phyloP scores from a whole-genome alignment of 2,797 vertebrate genomes.

The Lophius americanus region DNA sequence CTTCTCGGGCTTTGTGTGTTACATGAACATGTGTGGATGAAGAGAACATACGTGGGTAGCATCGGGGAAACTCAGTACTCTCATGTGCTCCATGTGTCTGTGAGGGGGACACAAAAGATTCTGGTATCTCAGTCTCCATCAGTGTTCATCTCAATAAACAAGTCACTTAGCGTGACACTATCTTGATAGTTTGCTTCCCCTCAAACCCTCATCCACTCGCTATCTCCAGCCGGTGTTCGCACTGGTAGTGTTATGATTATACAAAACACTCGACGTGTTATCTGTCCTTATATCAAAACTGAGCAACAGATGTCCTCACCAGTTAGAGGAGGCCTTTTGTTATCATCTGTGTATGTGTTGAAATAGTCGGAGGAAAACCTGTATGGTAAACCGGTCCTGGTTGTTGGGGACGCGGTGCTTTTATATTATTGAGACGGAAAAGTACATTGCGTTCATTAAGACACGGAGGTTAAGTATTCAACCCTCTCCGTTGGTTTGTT shows the following conservation, averaged over 20 bases:
- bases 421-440: no score
- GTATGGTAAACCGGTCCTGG: no score
- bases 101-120: slow-evolving; percentile 45
- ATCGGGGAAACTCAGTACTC: background rate
- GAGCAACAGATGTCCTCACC: slow-evolving; percentile 61
- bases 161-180: slow-evolving; percentile 60
- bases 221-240: slow-evolving; percentile 40
- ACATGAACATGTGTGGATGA: slow-evolving; percentile 30
- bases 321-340: slow-evolving; percentile 28
- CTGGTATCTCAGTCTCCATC: slow-evolving; percentile 58
- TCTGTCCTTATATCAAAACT: slow-evolving; percentile 59
- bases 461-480: no score
- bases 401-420: no score
- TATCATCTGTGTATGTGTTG: no score
- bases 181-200: slow-evolving; percentile 46
- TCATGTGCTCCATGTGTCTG: background rate
- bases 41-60: background rate
- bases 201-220: slow-evolving; percentile 55
- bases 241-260: slow-evolving; percentile 52
- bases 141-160: slow-evolving; percentile 67
- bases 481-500: no score
- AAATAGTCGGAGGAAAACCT: no score
- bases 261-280: slow-evolving; percentile 43
- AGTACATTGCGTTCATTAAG: no score
- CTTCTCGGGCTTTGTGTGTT: slow-evolving; percentile 40